Evolutionary conservation across 2,113 vertebrate species (phyloP), one percentile per base, ranked within the genome.

Genomic region (Myrmophylax atrothorax): DNA sequence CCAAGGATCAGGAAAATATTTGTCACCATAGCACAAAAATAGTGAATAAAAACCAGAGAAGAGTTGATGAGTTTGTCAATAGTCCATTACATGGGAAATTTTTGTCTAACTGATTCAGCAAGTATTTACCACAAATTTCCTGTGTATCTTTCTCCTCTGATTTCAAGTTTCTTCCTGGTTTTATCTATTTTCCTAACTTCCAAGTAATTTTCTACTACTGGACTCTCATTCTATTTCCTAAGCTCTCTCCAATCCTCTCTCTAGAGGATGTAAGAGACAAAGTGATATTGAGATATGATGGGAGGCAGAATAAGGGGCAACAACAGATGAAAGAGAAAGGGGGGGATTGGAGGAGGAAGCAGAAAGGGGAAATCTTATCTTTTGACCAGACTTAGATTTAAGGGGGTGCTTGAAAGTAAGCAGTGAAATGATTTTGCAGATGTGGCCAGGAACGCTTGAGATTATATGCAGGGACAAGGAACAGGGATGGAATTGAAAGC

Each of bases 31-130:
- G 60, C 29, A 77, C 15, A 81, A 88, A 94, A 93, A 86, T 23
- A 90, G 49, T 75, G 26, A 91, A 90, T 78, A 89, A 93, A 80
- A 92, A 72, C 5, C 14, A 84, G 64, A 6, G 12, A 79, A 86
- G n/a, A 70, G 10, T 38, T 74, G 68, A 86, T 85, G 62, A 94
- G 29, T 90, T 90, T 93, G 84, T 85, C 85, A 92, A 73, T 73
- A 95, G 40, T 60, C 49, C 28, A 74, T 84, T 74, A 80, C 38
- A 37, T 52, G 19, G 50, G 38, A 89, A 95, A 53, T 70, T 58
- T 80, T 80, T 85, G 26, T 78, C 72, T 75, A 66, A 74, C 49
- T 35, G 33, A 42, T 82, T 84, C 66, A 73, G 53, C 33, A 76
- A 91, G 70, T 42, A 80, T 62, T 83, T 77, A 25, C 33, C 26